Base-by-base conservation (phyloP, 2,113 vertebrate species). In the Cromileptes altivelis region DNA sequence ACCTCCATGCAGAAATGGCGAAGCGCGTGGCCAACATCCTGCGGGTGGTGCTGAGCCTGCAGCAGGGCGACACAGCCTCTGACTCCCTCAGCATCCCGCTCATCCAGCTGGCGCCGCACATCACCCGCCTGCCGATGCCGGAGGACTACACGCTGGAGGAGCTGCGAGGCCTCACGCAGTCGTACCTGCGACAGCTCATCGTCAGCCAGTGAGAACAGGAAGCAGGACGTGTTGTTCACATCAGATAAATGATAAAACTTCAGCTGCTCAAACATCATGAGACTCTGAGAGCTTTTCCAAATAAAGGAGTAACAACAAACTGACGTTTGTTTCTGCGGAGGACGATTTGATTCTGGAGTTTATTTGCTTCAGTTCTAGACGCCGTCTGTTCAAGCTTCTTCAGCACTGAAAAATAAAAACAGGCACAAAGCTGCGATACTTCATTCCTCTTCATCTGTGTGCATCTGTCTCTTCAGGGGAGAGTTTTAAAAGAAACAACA, bases 141-240 rank as follows among this genome's bases (percentile, higher is more conserved):
- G 98, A 99, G 91, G 98, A 99, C 93, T 99, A 99, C 4, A 96
- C 97, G 37, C 90, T 99, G 93, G 98, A 99, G 88, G 98, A 99
- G 88, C 97, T 99, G 17, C 95, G 97, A 0, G 92, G 96, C 62
- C 97, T 99, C 82, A 98, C 97, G 0, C 97, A 97, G 93, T 95
- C 96, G 0, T 99, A 99, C 94, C 94, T 98, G 8, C 91, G 93
- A 0, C 97, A 99, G 95, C 95, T 98, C 70, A 93, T 96, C 0
- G 83, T 96, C 69, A 92, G 95, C 53, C 85, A 93, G 64, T 94
- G 79, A 90, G 77, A 42, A 18, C 57, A 6, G 23, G 8, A 55
- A 23, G 17, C 12, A 1, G 33, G 10, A 5, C 4, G 30, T 37
- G 6, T 3, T 56, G 53, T n/a, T n/a, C 9, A n/a, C 21, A 11